Evolutionary conservation across 2,888 invertebrate genomes (phyloP), one percentile per base, ranked within the genome.

Genomic region (Drosophila neonasuta): DNA sequence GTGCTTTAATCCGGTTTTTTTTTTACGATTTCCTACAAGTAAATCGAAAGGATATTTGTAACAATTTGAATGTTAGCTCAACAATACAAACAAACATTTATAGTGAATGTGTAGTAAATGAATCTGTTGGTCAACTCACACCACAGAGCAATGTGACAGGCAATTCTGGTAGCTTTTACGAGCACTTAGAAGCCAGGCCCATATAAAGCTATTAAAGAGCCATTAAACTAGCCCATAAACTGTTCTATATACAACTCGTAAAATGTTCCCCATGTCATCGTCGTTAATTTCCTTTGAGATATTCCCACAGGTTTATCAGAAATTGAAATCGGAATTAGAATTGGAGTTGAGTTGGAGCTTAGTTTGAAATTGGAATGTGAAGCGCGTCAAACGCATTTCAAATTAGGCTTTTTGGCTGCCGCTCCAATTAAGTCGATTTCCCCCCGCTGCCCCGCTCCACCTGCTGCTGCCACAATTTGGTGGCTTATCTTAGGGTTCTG

Each of bases 171-270:
- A 11, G 54, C 30, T 52, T 74, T 74, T 74, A 74, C 56, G 74
- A 77, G 74, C 74, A 58, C 68, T 74, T 52, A 67, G 58, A 67
- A 67, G 42, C 9, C 29, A 8, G 32, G 39, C 24, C 46, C 61
- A 59, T 70, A 85, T 82, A 77, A 77, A 80, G 86, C 80, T 68
- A 82, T 85, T 77, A 77, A 77, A 71, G 15, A 61, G 39, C 49
- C 83, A 72, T 73, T 66, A 77, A 69, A 73, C 48, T 66, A 52
- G 65, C 46, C 45, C 55, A 71, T 72, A 57, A 77, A 79, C 72
- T 68, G 52, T 36, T 60, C 42, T 61, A 54, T 52, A 82, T 59
- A 44, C 71, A 77, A 77, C 59, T 45, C 49, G 57, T 29, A 49
- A 57, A 54, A 41, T 55, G 41, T 42, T 42, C 42, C 30, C 30